A percentile compares a stretch with the other conserved stretches of the same genome.
Evolutionary conservation across 2,888 invertebrate genomes (phyloP).

Genomic region (Drosophila buzzatii): DNA sequence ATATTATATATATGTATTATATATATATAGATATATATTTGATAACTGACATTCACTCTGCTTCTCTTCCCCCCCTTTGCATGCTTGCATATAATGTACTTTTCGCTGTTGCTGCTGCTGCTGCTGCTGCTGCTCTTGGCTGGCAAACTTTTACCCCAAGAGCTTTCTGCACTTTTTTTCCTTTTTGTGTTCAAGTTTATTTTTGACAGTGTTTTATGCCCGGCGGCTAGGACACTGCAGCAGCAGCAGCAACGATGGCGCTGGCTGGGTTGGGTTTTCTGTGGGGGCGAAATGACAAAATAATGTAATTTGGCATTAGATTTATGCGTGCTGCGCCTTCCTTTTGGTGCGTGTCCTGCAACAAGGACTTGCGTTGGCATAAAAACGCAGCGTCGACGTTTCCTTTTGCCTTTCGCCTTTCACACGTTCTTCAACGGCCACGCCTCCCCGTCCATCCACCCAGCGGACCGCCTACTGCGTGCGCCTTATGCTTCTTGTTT

Average conservation of each 20-base stretch:
- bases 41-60: slow-evolving; percentile 1
- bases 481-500: slow-evolving; percentile 42
- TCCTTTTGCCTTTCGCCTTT: slow-evolving; percentile 44
- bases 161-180: slow-evolving; percentile 77
- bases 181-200: slow-evolving; percentile 65
- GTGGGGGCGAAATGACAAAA: slow-evolving; percentile 69
- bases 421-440: slow-evolving; percentile 7
- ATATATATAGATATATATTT: not conserved
- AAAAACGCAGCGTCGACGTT: slow-evolving; percentile 73
- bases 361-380: slow-evolving; percentile 20
- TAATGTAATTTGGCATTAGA: slow-evolving; percentile 77
- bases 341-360: slow-evolving; percentile 45
- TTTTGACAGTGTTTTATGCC: slow-evolving; percentile 77
- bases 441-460: not conserved
- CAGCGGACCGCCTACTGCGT: slow-evolving; percentile 22
- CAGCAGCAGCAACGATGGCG: slow-evolving; percentile 16
- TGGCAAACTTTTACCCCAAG: slow-evolving; percentile 71
- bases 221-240: slow-evolving; percentile 72
- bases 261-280: not conserved
- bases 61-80: slow-evolving; percentile 6
- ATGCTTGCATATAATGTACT: slow-evolving; percentile 80
- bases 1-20: slow-evolving; percentile 5
- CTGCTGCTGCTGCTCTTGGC: slow-evolving; percentile 19
- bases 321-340: slow-evolving; percentile 74
- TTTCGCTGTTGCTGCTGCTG: slow-evolving; percentile 27